Evolutionary conservation across 2,888 invertebrate genomes (phyloP).

Genomic region (Lasioglossum calceatum): DNA sequence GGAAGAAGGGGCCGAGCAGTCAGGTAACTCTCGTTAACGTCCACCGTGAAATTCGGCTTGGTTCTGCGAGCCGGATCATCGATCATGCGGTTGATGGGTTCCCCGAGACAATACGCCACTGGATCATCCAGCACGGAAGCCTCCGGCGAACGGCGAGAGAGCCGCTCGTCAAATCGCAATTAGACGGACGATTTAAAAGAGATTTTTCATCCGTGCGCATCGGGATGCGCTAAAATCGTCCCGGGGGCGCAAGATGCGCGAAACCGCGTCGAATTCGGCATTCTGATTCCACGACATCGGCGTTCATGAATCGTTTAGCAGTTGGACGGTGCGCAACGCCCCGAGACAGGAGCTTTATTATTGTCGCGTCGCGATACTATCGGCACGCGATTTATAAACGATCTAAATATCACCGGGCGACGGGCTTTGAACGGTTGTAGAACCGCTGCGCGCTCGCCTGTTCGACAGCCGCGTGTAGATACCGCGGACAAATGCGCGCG

Average conservation of each 20-base stretch:
- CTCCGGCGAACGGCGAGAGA: conserved; percentile 42
- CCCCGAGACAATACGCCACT: conserved; percentile 52
- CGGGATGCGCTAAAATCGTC: background rate
- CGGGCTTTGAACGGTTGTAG: conserved; percentile 51
- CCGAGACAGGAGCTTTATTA: conserved; percentile 60
- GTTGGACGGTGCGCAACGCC: conserved; percentile 43
- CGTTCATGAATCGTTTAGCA: conserved; percentile 19
- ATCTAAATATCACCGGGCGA: conserved; percentile 50
- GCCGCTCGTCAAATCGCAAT: conserved; percentile 72
- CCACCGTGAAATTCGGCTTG: conserved; percentile 56
- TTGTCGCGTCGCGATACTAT: conserved; percentile 53
- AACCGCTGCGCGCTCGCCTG: background rate
- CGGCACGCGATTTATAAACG: conserved; percentile 54
- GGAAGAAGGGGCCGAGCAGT: background rate
- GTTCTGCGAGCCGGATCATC: conserved; percentile 57
- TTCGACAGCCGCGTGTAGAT: conserved; percentile 21
- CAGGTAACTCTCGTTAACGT: conserved; percentile 40
- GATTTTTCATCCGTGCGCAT: conserved; percentile 64
- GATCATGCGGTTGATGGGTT: conserved; percentile 63
- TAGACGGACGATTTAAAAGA: conserved; percentile 73
- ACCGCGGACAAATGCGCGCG: conserved; percentile 37
- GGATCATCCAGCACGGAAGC: conserved; percentile 53
- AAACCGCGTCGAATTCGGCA: conserved; percentile 4
- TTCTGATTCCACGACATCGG: conserved; percentile 20
- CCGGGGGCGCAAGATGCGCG: background rate